phyloP scores from a whole-genome alignment of 2,113 vertebrate species.

The Pionites leucogaster region DNA sequence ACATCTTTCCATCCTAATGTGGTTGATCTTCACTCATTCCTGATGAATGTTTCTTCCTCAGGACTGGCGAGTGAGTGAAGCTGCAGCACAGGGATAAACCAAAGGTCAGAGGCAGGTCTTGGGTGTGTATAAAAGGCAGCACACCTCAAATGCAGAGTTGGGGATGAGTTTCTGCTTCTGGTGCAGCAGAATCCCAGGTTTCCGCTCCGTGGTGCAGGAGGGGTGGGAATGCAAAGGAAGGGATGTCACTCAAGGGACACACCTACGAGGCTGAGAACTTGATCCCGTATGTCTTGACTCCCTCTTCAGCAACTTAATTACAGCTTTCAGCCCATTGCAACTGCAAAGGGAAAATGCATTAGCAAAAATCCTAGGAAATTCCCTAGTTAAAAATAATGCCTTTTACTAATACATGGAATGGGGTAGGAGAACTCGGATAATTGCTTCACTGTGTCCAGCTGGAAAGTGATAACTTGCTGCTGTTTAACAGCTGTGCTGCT shows the following conservation, averaged over 20 bases:
- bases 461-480: neutral
- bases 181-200: neutral
- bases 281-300: fast-evolving
- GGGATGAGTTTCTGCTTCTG: neutral
- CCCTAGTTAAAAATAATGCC: neutral
- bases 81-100: neutral
- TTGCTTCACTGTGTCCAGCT: neutral
- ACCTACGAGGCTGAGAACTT: neutral
- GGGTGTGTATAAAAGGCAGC: neutral
- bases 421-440: neutral
- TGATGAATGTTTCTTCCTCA: neutral
- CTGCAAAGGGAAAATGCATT: neutral
- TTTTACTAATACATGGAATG: neutral
- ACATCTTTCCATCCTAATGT: neutral
- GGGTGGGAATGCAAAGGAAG: fast-evolving
- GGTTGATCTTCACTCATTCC: neutral
- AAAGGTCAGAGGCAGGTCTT: neutral
- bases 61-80: neutral
- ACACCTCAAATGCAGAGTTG: fast-evolving
- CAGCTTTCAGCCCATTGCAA: neutral
- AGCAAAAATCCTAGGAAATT: neutral
- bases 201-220: fast-evolving
- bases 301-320: neutral
- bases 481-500: neutral
- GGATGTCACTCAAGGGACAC: neutral